These are phyloP conservation scores for Nothoprocta pentlandii DNA, from an alignment of 2,113 vertebrate species.

Conservation along the genomic window DNA sequence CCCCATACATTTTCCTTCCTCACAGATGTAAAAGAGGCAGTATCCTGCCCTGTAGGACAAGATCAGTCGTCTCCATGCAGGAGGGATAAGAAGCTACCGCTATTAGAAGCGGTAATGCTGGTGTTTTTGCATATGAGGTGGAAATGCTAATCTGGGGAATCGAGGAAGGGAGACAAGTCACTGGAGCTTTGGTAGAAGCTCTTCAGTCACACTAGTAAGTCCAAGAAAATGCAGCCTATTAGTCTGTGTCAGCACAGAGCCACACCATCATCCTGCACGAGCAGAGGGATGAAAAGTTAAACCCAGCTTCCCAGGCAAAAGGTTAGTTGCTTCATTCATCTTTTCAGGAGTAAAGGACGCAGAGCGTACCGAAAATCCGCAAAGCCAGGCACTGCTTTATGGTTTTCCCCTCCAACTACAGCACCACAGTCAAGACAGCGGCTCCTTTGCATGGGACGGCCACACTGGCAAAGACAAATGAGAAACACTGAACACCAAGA, in stretches of 20 bases:
- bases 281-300: neutral
- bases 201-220: neutral
- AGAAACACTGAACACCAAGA: neutral
- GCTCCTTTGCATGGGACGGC: conserved; percentile 79
- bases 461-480: conserved; percentile 81
- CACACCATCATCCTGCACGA: neutral
- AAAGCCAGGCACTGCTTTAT: conserved; percentile 68
- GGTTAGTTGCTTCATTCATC: no score
- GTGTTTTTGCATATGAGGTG: neutral
- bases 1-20: neutral
- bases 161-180: neutral
- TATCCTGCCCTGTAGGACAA: neutral
- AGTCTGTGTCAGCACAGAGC: neutral
- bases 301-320: neutral
- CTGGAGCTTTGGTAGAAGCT: neutral
- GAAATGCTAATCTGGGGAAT: neutral
- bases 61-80: neutral
- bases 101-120: neutral
- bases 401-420: conserved; percentile 74
- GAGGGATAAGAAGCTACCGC: neutral
- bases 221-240: neutral
- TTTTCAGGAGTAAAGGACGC: no score
- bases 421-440: conserved; percentile 80
- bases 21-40: neutral
- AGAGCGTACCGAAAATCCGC: neutral